Evolutionary conservation across 2,888 invertebrate species (phyloP), one percentile per base, ranked within the genome.

Genomic region (Protonemura montana): DNA sequence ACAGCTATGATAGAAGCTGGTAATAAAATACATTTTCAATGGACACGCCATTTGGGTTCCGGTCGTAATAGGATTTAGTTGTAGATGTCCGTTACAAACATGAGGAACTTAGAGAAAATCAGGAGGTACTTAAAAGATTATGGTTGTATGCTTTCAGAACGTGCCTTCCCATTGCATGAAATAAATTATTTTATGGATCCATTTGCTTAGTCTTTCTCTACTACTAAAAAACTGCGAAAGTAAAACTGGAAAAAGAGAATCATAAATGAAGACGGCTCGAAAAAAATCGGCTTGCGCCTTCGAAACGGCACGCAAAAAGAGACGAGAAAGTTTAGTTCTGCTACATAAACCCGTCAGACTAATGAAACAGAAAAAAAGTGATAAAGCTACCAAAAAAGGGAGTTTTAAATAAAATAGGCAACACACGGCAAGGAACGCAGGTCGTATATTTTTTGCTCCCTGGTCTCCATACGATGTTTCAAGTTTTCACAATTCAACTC

Each of bases 361-460:
- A 59, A 59, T 59, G 59, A 59, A 59, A 59, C 59, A 59, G 59
- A 59, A 59, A 59, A 59, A 21, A 21, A 59, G 59, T 59, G 59
- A 59, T 59, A 59, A 59, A 59, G 59, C 59, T 35, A 59, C 16
- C 3, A 59, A 59, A 59, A 59, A 59, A 21, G 13, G 2, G 59
- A 59, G 59, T 59, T 59, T 59, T 59, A 59, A 59, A 59, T 59
- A 59, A 59, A 59, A 59, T 59, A 59, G 59, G 59, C 59, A 59
- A 59, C 59, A 59, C 59, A 59, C 59, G 59, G 35, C 59, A 21
- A 59, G 59, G 21, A 59, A 13, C 7, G 13, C 59, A 59, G 59
- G 59, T 59, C 59, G 59, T 59, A 21, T 59, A 59, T 59, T 59
- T 59, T 21, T 59, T 59, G 59, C 59, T 59, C 59, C 21, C 59